Base-by-base conservation (phyloP, 2,797 vertebrate genomes). In the Brachyrhaphis roseni region DNA sequence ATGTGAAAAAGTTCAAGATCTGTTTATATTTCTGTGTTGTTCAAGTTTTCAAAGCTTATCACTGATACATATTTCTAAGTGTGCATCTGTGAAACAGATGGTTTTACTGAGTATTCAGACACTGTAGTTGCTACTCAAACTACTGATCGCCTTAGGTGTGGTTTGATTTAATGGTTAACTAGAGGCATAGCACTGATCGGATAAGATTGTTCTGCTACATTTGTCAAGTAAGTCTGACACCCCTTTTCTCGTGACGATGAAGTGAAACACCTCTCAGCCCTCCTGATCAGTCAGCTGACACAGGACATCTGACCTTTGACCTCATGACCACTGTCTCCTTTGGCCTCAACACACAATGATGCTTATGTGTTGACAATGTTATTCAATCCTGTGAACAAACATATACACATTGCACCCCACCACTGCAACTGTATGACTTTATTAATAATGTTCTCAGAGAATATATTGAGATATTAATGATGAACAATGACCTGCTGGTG, bases 231-330 rank as follows among this genome's bases (percentile, higher is more conserved):
- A 28, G 16, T 41, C 16, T 70, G 49, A 77, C 53, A 31, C 34
- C 31, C 53, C 74, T 8, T 74, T 74, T 68, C 41, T 82, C 70
- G n/a, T 72, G 15, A 72, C 78, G 78, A 75, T 82, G 2, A 84
- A 78, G 82, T 75, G 0, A 80, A 88, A 82, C 0, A 13, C 75
- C 76, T 55, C 74, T 75, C 64, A 64, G 76, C 70, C 47, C 57
- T 84, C 71, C 51, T 80, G 74, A 86, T 71, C 66, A 71, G 77
- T 78, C 75, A 81, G 74, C 74, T 85, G 91, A 87, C 84, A 75
- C 41, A 12, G 34, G 70, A 77, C 79, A 41, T 18, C 55, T 83
- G 79, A 4, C 79, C 64, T 86, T 79, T 88, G 83, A 87, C 87
- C 76, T 82, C 71, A 68, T 82, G 77, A 83, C 76, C 79, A 82